A percentile compares a stretch with the other conserved stretches of the same genome.
Evolutionary conservation across 2,797 vertebrate species (phyloP).

Genomic region (Argya squamiceps): DNA sequence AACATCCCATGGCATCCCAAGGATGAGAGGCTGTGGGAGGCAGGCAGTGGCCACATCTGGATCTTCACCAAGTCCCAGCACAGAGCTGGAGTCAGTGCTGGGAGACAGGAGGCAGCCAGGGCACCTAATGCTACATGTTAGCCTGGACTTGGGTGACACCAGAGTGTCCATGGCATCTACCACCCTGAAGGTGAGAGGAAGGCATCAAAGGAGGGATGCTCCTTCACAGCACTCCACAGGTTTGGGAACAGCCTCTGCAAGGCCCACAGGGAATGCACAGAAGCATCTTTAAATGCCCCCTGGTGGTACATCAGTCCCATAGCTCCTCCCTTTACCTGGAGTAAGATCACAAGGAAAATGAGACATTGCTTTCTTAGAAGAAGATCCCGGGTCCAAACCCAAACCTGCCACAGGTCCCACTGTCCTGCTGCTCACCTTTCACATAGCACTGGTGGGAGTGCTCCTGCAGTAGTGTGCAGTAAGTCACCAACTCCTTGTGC

Average conservation of each 20-base stretch:
- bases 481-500: conserved; percentile 89
- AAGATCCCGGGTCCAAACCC: neutral
- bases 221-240: neutral
- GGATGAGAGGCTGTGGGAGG: neutral
- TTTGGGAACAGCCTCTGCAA: neutral
- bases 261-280: neutral
- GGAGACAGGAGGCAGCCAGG: neutral
- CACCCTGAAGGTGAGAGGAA: neutral
- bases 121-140: neutral
- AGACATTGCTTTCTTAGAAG: neutral
- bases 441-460: conserved; percentile 94
- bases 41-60: neutral
- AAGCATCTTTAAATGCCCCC: neutral
- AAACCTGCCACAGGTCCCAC: neutral
- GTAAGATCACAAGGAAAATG: neutral
- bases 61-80: neutral
- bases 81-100: neutral
- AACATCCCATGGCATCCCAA: rapidly evolving
- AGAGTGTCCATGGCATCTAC: neutral
- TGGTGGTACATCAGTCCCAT: neutral
- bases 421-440: conserved; percentile 72
- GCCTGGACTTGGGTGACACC: neutral
- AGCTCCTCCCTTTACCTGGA: neutral
- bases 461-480: conserved; percentile 92
- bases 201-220: neutral